phyloP scores from a whole-genome alignment of 2,797 vertebrate genomes.

The Threskiornis aethiopicus region DNA sequence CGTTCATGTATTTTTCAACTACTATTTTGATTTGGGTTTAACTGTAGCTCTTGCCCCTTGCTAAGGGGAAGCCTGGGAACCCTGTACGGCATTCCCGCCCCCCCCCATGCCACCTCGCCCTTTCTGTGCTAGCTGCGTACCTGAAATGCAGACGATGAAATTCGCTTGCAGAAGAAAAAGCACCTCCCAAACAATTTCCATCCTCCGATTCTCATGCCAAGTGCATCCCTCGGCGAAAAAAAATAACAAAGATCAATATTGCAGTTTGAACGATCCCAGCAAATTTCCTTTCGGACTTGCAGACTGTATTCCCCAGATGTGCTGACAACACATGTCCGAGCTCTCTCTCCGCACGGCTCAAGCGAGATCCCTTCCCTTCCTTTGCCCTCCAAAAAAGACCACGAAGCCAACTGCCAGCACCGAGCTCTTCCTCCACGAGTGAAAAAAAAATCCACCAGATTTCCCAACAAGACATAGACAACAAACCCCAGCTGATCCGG shows the following conservation, averaged over 20 bases:
- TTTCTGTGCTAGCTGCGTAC: slow-evolving; percentile 76
- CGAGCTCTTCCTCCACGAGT: slow-evolving; percentile 64
- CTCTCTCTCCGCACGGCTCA: slow-evolving; percentile 61
- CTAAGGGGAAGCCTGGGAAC: background rate
- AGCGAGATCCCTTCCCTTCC: slow-evolving; percentile 67
- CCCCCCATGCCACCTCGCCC: background rate
- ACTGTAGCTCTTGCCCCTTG: background rate
- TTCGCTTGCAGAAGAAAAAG: slow-evolving; percentile 95
- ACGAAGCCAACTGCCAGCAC: slow-evolving; percentile 52
- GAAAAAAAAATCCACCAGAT: slow-evolving; percentile 70
- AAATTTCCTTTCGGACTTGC: slow-evolving; percentile 84
- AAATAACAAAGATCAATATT: slow-evolving; percentile 81
- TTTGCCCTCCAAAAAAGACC: slow-evolving; percentile 60
- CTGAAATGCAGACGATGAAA: slow-evolving; percentile 95
- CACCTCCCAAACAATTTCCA: slow-evolving; percentile 99
- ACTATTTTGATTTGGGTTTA: background rate
- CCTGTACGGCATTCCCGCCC: background rate
- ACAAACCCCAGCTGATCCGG: slow-evolving; percentile 55
- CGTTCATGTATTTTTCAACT: background rate
- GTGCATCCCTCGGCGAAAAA: slow-evolving; percentile 87
- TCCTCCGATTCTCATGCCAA: slow-evolving; percentile 94
- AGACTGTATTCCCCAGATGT: slow-evolving; percentile 86
- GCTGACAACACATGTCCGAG: slow-evolving; percentile 87
- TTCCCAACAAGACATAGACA: slow-evolving; percentile 79
- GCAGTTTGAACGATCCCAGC: slow-evolving; percentile 82